A percentile compares a stretch with the other conserved stretches of the same genome.
These are phyloP conservation scores for Brevipalpus yothersi DNA, from an alignment of 1,140 invertebrate species.

Conservation along the genomic window DNA sequence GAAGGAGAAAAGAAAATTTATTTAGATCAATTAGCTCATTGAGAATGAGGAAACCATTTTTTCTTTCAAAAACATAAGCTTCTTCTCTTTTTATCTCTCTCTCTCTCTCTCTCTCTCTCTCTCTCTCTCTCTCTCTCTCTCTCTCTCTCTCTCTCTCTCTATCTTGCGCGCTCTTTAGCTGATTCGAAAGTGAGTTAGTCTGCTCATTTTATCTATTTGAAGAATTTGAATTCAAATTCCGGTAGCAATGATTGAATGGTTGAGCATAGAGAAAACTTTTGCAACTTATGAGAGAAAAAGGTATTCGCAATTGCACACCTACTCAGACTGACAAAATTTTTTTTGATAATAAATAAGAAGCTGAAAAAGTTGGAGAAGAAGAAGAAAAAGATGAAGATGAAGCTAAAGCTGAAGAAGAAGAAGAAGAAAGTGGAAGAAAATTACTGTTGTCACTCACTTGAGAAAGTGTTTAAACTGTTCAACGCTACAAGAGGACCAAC, in stretches of 20 bases:
- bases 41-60: neutral
- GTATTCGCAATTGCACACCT: neutral
- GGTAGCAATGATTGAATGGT: neutral
- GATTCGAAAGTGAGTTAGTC: too few species aligned
- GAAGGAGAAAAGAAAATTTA: neutral
- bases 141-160: neutral
- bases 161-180: too few species aligned
- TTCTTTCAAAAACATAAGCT: neutral
- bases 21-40: neutral
- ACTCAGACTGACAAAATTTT: neutral
- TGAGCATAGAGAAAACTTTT: neutral
- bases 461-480: conserved; percentile 84
- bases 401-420: neutral
- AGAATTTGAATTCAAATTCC: neutral
- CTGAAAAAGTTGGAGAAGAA: neutral
- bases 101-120: neutral
- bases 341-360: neutral
- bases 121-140: neutral
- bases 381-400: neutral
- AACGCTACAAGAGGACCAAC: conserved; percentile 79
- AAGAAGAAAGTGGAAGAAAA: neutral
- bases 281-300: neutral
- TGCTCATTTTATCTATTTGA: neutral
- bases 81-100: neutral
- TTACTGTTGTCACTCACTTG: conserved; percentile 36